Base-by-base conservation (phyloP, 2,888 invertebrate genomes). In the Cylloceria caligata region DNA sequence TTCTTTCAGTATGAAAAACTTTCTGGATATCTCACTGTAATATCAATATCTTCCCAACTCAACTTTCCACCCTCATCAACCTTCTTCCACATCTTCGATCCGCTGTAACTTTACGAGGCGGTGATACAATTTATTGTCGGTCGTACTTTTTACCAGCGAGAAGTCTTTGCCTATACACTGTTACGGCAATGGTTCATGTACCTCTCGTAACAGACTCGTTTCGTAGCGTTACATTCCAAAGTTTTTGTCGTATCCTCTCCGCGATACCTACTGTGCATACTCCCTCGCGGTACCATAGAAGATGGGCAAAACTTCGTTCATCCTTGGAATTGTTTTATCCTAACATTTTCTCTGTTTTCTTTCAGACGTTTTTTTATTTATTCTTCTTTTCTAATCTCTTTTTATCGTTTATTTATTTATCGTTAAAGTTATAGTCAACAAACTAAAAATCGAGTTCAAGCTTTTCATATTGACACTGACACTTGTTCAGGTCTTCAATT, bases 71-170 rank as follows among this genome's bases (percentile, higher is more conserved):
- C 60, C 3, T 9, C 7, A 9, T 60, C 34, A 16, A 13, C 16
- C 36, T 34, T 34, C 19, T 7, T 19, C 7, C 60, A 9, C 60
- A 60, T 57, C 16, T 42, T 16, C 42, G 39, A 27, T 11, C 49
- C 55, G 39, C 27, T 72, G 68, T 64, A 82, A 82, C 69, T 78
- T 75, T 65, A 24, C 24, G 49, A 42, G 81, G 75, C 69, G 71
- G 78, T 75, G 81, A 82, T 82, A 82, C 81, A 75, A 82, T 82
- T 82, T 82, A 82, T 78, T 65, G 78, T 75, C 60, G 73, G 57
- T 71, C 81, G 81, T 82, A 82, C 78, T 78, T 82, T 78, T 75
- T 13, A n/a, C 62, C 62, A 42, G 34, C 55, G 69, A 68, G 68
- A 74, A 77, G 77, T 78, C 74, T 75, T 57, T 64, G 73, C 68